Base-by-base conservation (phyloP, 2,888 invertebrate genomes). In the Caenorhabditis sp. region DNA sequence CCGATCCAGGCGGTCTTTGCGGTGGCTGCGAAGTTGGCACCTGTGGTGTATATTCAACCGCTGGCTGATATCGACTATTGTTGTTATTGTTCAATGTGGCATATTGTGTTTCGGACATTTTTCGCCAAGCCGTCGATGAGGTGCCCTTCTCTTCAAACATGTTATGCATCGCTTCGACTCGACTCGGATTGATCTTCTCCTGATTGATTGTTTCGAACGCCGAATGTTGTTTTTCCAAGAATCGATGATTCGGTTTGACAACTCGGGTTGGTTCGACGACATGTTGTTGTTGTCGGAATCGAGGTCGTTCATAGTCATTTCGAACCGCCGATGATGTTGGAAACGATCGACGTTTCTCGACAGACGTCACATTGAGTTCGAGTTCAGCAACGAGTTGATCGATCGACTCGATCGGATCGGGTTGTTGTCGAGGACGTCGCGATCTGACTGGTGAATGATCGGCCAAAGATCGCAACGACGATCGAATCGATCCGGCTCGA, bases 341-440 rank as follows among this genome's bases (percentile, higher is more conserved):
- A 62, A 83, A 83, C 36, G 81, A 81, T 19, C 81, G 64, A 4
- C 83, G 73, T 61, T 80, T 81, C 53, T 81, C 82, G 19, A 77
- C 55, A 17, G 71, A 24, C 4, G 75, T 69, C 12, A 64, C 27
- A 68, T 86, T 86, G 58, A 86, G 63, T 53, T 86, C 86, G 58
- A 86, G 58, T 59, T 86, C 86, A 0, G 86, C 86, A 0, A 86
- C 84, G 27, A 86, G 66, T n/a, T 81, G 80, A 74, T 86, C 84
- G 24, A 86, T 85, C 6, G 86, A 82, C 62, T 81, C 68, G 1
- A 71, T 76, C 6, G 84, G 84, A 51, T 85, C 85, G 1, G 54
- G 61, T 37, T 43, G 49, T 19, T 36, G 53, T 21, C 21, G 50
- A 17, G 51, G n/a, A 14, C 62, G 10, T 23, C n/a, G n/a, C n/a